Evolutionary conservation across 2,113 vertebrate species (phyloP), one percentile per base, ranked within the genome.

Genomic region (Halichoeres trimaculatus): DNA sequence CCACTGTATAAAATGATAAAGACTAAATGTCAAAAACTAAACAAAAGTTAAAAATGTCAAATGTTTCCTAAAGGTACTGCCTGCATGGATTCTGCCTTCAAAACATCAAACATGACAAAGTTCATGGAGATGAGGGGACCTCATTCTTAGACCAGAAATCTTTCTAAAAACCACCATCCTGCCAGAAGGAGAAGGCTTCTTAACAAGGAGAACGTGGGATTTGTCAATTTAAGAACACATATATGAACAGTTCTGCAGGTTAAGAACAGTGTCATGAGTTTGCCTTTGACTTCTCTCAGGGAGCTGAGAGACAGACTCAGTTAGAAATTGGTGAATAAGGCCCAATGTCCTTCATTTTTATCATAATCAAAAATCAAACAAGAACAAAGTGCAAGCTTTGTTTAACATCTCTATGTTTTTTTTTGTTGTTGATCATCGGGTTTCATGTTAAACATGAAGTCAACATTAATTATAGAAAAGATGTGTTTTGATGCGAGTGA

Each of bases 1-100:
- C 41, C 65, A 55, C 56, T 67, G 50, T 72, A 10, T n/a, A n/a
- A n/a, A n/a, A n/a, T 36, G 24, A 68, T 30, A 4, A 63, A 69
- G 35, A 64, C 10, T 55, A 52, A 78, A 65, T 36, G 52, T 36
- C 60, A 53, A 22, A 22, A 38, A 60, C 2, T 22, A 8, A 7
- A 45, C 17, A 4, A 8, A 19, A 45, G 43, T 17, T 6, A 45
- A 45, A 51, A 40, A 30, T 16, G 24, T 41, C 41, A 8, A 61
- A 17, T 19, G 10, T 30, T 56, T 30, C 26, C 17, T 36, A 2
- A 20, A 66, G 41, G 62, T 10, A 67, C 10, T n/a, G 47, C 12
- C 43, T 19, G 43, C 43, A 19, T 45, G 43, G 17, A 19, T 53
- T 20, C 17, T 50, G 14, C 48, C 64, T 58, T 51, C 45, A 24